Conservation (phyloP, 2,888 invertebrate species). For the Lacanobia wlatinum region DNA sequence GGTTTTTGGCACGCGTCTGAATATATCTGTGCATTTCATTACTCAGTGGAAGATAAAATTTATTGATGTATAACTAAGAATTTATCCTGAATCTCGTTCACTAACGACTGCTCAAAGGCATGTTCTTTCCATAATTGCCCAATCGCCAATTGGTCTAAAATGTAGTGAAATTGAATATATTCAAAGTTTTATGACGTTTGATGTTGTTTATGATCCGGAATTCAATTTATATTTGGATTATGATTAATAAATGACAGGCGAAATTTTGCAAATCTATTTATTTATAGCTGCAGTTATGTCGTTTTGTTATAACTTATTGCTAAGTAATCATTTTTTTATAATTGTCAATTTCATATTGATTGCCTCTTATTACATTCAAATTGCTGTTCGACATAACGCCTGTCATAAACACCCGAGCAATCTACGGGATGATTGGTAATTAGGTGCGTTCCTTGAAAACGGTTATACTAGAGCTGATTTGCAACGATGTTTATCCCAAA, state of each 20-base stretch:
- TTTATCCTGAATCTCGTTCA: slow-evolving; percentile 24
- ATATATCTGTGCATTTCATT: slow-evolving; percentile 34
- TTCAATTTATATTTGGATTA: slow-evolving; percentile 19
- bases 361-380: neutral
- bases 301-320: neutral
- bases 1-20: slow-evolving; percentile 48
- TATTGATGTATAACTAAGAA: slow-evolving; percentile 41
- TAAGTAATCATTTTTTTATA: neutral
- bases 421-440: neutral
- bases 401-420: slow-evolving; percentile 8
- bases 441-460: too few relatives aligned
- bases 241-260: neutral
- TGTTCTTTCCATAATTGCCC: slow-evolving; percentile 61
- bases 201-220: slow-evolving; percentile 55
- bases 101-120: slow-evolving; percentile 32
- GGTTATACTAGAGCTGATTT: too few relatives aligned
- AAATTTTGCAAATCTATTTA: slow-evolving; percentile 3
- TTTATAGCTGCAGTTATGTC: neutral
- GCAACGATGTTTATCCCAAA: too few relatives aligned
- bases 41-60: slow-evolving; percentile 36
- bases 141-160: slow-evolving; percentile 61
- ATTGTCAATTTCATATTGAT: neutral
- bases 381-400: slow-evolving; percentile 22
- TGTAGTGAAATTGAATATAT: slow-evolving; percentile 24
- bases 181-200: slow-evolving; percentile 58